Evolutionary conservation across 2,113 vertebrate species (phyloP).

Genomic region (Monopterus albus): DNA sequence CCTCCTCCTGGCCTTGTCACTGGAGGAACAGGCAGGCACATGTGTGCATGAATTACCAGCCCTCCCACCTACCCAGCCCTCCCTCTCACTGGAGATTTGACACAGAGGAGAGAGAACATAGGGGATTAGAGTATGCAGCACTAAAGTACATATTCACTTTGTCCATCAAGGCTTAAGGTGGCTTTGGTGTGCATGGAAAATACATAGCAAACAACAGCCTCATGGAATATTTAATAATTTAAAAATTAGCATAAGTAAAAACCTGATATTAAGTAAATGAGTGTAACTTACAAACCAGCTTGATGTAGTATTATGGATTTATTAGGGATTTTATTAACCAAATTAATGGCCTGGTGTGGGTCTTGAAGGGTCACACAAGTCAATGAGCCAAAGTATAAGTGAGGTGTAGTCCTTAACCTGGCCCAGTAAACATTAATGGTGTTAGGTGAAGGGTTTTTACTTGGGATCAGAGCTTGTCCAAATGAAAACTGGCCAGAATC

Average conservation of each 20-base stretch:
- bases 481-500: background rate
- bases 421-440: slow-evolving; percentile 13
- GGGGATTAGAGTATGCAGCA: slow-evolving; percentile 69
- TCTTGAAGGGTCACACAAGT: slow-evolving; percentile 1
- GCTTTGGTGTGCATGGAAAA: slow-evolving; percentile 23
- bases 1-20: slow-evolving; percentile 84
- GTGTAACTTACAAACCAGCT: background rate
- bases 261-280: background rate
- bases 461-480: background rate
- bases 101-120: slow-evolving; percentile 72
- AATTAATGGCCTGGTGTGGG: background rate
- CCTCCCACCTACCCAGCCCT: slow-evolving; percentile 52
- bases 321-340: background rate
- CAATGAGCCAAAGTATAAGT: slow-evolving; percentile 2
- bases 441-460: background rate
- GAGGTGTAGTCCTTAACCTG: slow-evolving; percentile 6
- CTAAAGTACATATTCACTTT: slow-evolving; percentile 74
- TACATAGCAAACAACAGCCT: background rate
- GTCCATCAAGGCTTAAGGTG: slow-evolving; percentile 59
- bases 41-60: slow-evolving; percentile 84
- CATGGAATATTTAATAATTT: background rate
- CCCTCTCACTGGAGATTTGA: slow-evolving; percentile 63
- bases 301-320: slow-evolving; percentile 7
- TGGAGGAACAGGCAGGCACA: slow-evolving; percentile 83
- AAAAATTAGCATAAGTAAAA: background rate